Percentiles rank a stretch among this genome's conserved stretches.
Evolutionary conservation across 1,140 invertebrate genomes (phyloP).

Genomic region (Drosophila erecta): DNA sequence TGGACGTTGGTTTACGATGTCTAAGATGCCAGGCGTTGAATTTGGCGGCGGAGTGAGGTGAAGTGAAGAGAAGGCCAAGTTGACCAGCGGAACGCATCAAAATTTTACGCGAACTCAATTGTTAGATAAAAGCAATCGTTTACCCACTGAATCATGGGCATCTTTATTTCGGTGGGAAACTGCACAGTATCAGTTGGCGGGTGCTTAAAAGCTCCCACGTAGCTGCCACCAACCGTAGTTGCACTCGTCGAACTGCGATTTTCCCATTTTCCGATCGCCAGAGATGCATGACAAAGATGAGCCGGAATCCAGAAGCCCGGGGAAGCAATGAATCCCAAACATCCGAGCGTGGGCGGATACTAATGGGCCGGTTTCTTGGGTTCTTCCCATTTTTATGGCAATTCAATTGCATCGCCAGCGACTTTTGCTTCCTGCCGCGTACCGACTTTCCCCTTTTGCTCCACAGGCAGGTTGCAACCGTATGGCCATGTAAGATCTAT

Average conservation of each 20-base stretch:
- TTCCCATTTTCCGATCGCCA: not conserved
- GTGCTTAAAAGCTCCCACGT: slow-evolving; percentile 58
- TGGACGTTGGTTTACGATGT: slow-evolving; percentile 23
- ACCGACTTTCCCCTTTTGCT: slow-evolving; percentile 2
- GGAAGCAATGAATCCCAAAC: slow-evolving; percentile 48
- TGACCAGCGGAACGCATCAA: slow-evolving; percentile 12
- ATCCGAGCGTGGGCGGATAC: slow-evolving; percentile 25
- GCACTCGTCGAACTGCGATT: slow-evolving; percentile 18
- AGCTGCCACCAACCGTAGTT: not conserved
- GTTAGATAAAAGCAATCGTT: slow-evolving; percentile 15
- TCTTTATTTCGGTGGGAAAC: slow-evolving; percentile 46
- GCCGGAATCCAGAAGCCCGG: not conserved
- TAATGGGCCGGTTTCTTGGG: not conserved
- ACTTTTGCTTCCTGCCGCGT: slow-evolving; percentile 61
- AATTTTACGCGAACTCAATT: slow-evolving; percentile 10
- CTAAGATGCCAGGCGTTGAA: not conserved
- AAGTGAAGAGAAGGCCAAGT: too few relatives aligned
- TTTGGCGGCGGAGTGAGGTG: not conserved
- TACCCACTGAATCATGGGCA: slow-evolving; percentile 2
- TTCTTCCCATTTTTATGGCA: slow-evolving; percentile 60
- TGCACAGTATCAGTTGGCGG: slow-evolving; percentile 54
- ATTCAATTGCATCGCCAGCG: slow-evolving; percentile 71
- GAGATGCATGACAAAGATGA: slow-evolving; percentile 21
- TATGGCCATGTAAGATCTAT: slow-evolving; percentile 65
- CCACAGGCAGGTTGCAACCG: slow-evolving; percentile 63